phyloP scores from a whole-genome alignment of 2,113 vertebrate species.

The Octodon degus region DNA sequence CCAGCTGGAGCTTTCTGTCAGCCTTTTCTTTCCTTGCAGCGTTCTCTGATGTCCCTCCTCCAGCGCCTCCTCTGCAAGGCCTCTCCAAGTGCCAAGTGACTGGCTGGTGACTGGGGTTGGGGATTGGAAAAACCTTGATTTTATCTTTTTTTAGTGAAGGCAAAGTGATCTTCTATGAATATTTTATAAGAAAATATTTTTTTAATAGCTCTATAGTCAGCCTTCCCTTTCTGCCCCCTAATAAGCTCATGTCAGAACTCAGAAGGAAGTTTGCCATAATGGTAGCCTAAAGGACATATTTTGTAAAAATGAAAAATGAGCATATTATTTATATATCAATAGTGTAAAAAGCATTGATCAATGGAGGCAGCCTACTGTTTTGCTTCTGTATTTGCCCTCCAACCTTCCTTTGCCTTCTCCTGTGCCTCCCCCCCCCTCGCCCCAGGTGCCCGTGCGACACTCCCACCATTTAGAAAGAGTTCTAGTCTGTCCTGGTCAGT shows the following conservation, averaged over 20 bases:
- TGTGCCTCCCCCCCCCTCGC: conserved; percentile 11
- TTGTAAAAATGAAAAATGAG: conserved; percentile 87
- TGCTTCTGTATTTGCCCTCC: conserved; percentile 58
- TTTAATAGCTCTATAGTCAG: conserved; percentile 78
- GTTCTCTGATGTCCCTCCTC: not conserved
- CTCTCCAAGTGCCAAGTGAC: not conserved
- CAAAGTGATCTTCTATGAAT: conserved; percentile 81
- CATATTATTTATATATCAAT: conserved; percentile 86
- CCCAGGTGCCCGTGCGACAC: conserved; percentile 30
- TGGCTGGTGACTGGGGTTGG: conserved; percentile 11
- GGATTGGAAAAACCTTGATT: conserved; percentile 32
- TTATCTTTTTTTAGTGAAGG: conserved; percentile 79
- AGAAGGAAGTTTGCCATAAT: conserved; percentile 74
- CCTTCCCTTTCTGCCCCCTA: conserved; percentile 59
- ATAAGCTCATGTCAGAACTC: conserved; percentile 82
- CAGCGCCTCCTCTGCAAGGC: not conserved
- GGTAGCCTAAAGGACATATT: conserved; percentile 82
- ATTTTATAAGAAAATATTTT: conserved; percentile 86
- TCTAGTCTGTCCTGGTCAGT: conserved; percentile 80
- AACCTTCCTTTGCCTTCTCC: conserved; percentile 5
- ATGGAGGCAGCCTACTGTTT: conserved; percentile 64
- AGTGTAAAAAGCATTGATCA: conserved; percentile 82
- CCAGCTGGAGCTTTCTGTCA: conserved; percentile 33
- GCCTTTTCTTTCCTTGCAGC: conserved; percentile 8
- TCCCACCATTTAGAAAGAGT: conserved; percentile 59